Percentiles rank a stretch among this genome's conserved stretches.
phyloP scores from a whole-genome alignment of 2,113 vertebrate species.

The Clarias gariepinus region DNA sequence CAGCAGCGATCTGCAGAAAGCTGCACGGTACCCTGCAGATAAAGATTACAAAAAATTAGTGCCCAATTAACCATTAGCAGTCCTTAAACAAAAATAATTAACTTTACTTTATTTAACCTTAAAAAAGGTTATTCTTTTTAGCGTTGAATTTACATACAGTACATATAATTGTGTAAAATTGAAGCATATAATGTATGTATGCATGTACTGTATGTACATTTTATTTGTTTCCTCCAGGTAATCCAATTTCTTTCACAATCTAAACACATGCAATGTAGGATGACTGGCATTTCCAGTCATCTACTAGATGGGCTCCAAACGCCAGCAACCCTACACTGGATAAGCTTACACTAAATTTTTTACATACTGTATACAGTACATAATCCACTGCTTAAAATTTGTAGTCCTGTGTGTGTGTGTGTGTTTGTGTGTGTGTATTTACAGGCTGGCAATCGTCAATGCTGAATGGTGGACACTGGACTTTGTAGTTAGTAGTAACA shows the following conservation, averaged over 20 bases:
- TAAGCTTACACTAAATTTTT: too few species aligned
- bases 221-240: neutral
- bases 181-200: neutral
- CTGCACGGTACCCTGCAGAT: constrained; percentile 78
- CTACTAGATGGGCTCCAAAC: too few species aligned
- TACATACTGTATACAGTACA: too few species aligned
- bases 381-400: neutral
- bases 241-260: too few species aligned
- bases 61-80: neutral
- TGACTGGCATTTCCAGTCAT: too few species aligned
- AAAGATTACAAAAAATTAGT: constrained; percentile 25
- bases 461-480: constrained; percentile 80
- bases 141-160: neutral
- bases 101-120: neutral
- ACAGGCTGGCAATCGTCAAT: constrained; percentile 77
- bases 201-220: too few species aligned
- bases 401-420: neutral
- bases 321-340: too few species aligned
- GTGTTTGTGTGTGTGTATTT: constrained; percentile 56
- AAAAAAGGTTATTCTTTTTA: neutral
- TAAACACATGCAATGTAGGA: too few species aligned
- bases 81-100: neutral
- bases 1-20: constrained; percentile 84
- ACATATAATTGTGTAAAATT: neutral
- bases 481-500: constrained; percentile 69